A percentile compares a stretch with the other conserved stretches of the same genome.
Evolutionary conservation across 92 coral and sea anemone species (phyloP).

Genomic region (Porites evermanni): DNA sequence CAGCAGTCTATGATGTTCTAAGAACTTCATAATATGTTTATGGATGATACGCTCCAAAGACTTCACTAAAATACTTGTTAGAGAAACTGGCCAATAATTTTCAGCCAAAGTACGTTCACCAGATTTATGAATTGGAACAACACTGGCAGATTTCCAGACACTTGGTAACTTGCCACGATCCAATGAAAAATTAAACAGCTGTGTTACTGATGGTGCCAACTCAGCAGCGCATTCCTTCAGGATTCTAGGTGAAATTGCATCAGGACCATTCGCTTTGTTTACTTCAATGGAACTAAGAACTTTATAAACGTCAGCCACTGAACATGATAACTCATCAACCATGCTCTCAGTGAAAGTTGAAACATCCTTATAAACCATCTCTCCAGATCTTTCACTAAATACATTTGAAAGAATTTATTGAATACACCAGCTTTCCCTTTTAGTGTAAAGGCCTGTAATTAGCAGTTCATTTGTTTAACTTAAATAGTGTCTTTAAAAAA

Average conservation of each 20-base stretch:
- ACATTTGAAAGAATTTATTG: not conserved
- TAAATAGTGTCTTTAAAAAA: too few species aligned
- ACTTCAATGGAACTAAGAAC: slow-evolving; percentile 22
- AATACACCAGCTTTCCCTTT: too few species aligned
- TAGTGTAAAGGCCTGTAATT: too few species aligned
- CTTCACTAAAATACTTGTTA: too few species aligned
- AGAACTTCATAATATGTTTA: too few species aligned
- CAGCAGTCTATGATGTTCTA: too few species aligned
- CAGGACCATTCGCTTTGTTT: slow-evolving; percentile 41
- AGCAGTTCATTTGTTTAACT: too few species aligned
- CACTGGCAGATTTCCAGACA: not conserved
- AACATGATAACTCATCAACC: slow-evolving; percentile 13
- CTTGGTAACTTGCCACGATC: not conserved
- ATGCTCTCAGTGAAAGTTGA: slow-evolving; percentile 12
- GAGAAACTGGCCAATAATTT: too few species aligned
- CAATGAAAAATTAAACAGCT: slow-evolving; percentile 42
- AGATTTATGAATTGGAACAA: slow-evolving; percentile 11
- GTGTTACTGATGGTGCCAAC: not conserved
- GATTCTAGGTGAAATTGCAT: not conserved
- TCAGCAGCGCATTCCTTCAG: too few species aligned
- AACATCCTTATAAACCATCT: slow-evolving; percentile 1
- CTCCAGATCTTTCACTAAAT: not conserved
- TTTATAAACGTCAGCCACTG: slow-evolving; percentile 18
- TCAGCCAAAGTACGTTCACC: not conserved
- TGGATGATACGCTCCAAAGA: too few species aligned